Evolutionary conservation across 2,888 invertebrate species (phyloP).

Genomic region (Stenodema calcarata): DNA sequence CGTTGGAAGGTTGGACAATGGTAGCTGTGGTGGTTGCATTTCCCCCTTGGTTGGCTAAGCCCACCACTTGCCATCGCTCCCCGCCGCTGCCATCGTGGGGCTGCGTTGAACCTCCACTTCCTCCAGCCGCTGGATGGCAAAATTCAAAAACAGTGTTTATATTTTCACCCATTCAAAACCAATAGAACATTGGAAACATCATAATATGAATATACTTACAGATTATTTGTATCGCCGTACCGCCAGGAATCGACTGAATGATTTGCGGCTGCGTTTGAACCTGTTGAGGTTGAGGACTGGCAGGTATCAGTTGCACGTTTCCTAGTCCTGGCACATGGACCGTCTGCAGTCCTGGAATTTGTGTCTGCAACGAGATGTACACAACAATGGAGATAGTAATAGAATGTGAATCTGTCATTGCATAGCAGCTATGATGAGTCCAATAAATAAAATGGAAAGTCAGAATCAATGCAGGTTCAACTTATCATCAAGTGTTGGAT

Average conservation of each 20-base stretch:
- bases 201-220: slow-evolving; percentile 56
- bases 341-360: slow-evolving; percentile 67
- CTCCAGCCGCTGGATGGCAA: neutral
- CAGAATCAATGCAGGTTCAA: too few relatives aligned
- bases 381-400: too few relatives aligned
- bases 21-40: slow-evolving; percentile 35
- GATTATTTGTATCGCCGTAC: slow-evolving; percentile 60
- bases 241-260: slow-evolving; percentile 60
- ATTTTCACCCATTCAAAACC: too few relatives aligned
- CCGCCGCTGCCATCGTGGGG: slow-evolving; percentile 30
- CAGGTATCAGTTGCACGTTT: slow-evolving; percentile 82
- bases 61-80: slow-evolving; percentile 55
- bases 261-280: slow-evolving; percentile 54
- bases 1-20: slow-evolving; percentile 31
- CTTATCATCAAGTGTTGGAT: too few relatives aligned
- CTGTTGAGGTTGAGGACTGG: slow-evolving; percentile 65
- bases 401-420: too few relatives aligned
- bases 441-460: too few relatives aligned
- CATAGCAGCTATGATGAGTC: too few relatives aligned
- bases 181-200: too few relatives aligned
- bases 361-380: neutral
- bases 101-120: neutral
- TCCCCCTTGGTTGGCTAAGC: slow-evolving; percentile 61
- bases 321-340: slow-evolving; percentile 75
- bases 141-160: neutral